phyloP scores from a whole-genome alignment of 2,888 invertebrate genomes.

The Xylota segnis region DNA sequence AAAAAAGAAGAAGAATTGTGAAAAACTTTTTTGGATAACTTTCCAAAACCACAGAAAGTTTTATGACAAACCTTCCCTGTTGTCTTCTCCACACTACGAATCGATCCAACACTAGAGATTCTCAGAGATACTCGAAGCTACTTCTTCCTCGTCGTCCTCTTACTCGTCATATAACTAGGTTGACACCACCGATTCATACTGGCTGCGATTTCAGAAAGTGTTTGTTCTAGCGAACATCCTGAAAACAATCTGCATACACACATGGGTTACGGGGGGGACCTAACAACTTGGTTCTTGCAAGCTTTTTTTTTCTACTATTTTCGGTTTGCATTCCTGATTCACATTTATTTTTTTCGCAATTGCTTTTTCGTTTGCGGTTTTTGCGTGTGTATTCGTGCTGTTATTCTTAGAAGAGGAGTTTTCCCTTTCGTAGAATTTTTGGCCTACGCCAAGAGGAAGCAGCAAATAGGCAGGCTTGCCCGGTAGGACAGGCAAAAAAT shows the following conservation, averaged over 20 bases:
- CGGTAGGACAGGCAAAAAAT: constrained; percentile 54
- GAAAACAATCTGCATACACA: constrained; percentile 74
- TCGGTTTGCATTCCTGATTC: constrained; percentile 52
- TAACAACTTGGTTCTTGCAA: constrained; percentile 53
- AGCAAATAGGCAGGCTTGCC: constrained; percentile 49
- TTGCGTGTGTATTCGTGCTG: constrained; percentile 39
- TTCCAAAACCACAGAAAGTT: constrained; percentile 72
- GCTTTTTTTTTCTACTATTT: constrained; percentile 31
- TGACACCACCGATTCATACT: constrained; percentile 70
- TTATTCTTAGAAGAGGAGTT: constrained; percentile 33
- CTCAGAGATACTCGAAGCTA: constrained; percentile 40
- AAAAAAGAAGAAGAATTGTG: constrained; percentile 16
- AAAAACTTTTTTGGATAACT: constrained; percentile 60
- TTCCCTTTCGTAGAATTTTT: constrained; percentile 53
- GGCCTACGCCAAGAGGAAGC: constrained; percentile 54
- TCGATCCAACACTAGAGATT: constrained; percentile 62
- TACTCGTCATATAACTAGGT: constrained; percentile 63
- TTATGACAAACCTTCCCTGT: constrained; percentile 74
- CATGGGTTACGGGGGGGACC: constrained; percentile 33
- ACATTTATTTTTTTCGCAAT: constrained; percentile 52
- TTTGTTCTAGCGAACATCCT: constrained; percentile 74
- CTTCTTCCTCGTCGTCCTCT: constrained; percentile 34
- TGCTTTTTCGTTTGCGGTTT: constrained; percentile 69
- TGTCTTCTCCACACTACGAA: constrained; percentile 66
- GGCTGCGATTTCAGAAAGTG: constrained; percentile 68